Evolutionary conservation across 1,140 invertebrate genomes (phyloP), one percentile per base, ranked within the genome.

Genomic region (Choristoneura fumiferana): DNA sequence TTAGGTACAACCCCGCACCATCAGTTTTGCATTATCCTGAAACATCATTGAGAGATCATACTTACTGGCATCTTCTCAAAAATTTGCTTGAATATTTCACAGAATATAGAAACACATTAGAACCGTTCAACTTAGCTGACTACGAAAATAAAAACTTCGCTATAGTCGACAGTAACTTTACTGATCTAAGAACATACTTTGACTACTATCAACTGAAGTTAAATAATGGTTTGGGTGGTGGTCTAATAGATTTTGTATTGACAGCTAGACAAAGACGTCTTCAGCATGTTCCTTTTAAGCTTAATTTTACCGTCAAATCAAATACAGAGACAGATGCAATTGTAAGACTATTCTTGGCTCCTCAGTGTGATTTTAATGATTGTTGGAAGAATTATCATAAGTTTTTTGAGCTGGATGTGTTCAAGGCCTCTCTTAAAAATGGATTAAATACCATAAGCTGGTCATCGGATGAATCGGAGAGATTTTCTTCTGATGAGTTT

Each of bases 41-140:
- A 63, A 93, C 93, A 35, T 90, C 91, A 4, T 62, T 93, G 43
- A 89, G 93, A 14, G 93, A 94, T 63, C 93, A 93, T 1, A 81
- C 90, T 2, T 93, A 93, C 81, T 94, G 91, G 81, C 84, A 90
- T 38, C 83, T 94, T 35, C 91, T 92, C 62, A 91, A 93, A 67
- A 90, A 83, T 10, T 84, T 93, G 52, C 68, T 93, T 1, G 79
- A 84, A 39, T 91, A 92, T 57, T 92, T 92, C 60, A 76, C 87
- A 43, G 88, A 91, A 73, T 90, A 91, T 69, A 91, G 92, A 33
- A 73, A 90, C 18, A 88, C 90, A 18, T 79, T 93, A 1, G 82
- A 91, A 43, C 89, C 91, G 33, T 93, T 92, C 69, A 91, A 92
- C 59, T 85, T 91, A 64, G 92, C 78, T 84, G 89, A 69, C 81